Percentiles rank a stretch among this genome's conserved stretches.
phyloP scores from a whole-genome alignment of 2,113 vertebrate species.

The Platysteira castanea region DNA sequence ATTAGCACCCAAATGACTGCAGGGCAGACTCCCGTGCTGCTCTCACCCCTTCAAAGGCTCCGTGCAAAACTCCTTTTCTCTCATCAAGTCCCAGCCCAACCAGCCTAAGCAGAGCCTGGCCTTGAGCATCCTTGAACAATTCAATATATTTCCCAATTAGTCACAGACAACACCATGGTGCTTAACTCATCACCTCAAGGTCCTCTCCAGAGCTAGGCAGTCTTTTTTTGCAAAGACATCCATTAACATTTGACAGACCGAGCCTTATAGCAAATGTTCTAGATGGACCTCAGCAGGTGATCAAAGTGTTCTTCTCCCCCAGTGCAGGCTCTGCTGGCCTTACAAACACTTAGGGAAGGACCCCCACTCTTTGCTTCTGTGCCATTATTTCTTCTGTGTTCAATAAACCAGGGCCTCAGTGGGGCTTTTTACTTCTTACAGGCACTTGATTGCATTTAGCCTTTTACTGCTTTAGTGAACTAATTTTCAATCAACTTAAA shows the following conservation, averaged over 20 bases:
- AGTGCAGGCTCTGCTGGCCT: background rate
- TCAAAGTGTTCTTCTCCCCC: background rate
- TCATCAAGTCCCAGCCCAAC: background rate
- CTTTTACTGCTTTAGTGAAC: slow-evolving; percentile 32
- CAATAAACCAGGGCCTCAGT: background rate
- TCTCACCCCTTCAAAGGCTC: background rate
- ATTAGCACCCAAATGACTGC: background rate
- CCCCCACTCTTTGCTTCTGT: background rate
- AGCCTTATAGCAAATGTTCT: background rate
- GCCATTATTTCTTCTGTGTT: background rate
- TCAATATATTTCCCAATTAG: background rate
- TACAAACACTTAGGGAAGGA: background rate
- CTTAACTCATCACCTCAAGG: background rate
- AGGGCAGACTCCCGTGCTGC: background rate
- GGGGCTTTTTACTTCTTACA: background rate
- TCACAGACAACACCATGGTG: background rate
- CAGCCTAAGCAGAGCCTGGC: background rate
- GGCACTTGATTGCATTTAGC: slow-evolving; percentile 26
- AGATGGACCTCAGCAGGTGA: background rate
- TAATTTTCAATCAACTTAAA: slow-evolving; percentile 51
- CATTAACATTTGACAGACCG: background rate
- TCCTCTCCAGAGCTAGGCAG: background rate
- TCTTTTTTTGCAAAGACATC: background rate
- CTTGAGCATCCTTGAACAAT: background rate
- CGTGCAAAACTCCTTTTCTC: background rate